Conservation (phyloP, 2,888 invertebrate species). For the Quadroppia sp. region DNA sequence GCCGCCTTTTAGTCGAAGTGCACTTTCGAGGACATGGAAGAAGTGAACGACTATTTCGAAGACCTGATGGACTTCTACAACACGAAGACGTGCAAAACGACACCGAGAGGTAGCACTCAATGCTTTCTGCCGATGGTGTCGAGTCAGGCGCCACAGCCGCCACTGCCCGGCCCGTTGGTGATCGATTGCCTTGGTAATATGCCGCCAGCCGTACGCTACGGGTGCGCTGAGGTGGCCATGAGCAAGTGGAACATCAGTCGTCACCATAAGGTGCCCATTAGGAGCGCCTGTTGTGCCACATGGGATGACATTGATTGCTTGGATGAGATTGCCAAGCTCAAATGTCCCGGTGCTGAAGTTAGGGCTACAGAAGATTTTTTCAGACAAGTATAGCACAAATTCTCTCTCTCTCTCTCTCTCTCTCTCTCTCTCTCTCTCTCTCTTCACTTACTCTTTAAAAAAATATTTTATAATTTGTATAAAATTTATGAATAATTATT, state of each 20-base stretch:
- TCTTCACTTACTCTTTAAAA: no score
- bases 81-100: background rate
- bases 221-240: background rate
- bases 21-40: background rate
- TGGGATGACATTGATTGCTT: conserved; percentile 10
- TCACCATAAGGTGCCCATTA: background rate
- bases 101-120: background rate
- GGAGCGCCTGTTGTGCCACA: background rate
- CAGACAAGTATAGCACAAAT: no score
- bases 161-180: background rate
- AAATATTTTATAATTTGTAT: no score
- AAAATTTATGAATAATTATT: no score
- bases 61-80: background rate
- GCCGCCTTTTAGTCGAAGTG: background rate
- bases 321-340: background rate
- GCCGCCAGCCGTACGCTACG: background rate
- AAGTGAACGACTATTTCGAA: background rate
- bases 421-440: no score
- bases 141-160: background rate
- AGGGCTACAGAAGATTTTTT: background rate
- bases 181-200: background rate
- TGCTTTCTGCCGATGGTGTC: background rate
- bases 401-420: no score
- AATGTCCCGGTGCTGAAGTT: background rate
- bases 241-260: background rate